phyloP scores from a whole-genome alignment of 2,797 vertebrate genomes.

The Myioborus miniatus region DNA sequence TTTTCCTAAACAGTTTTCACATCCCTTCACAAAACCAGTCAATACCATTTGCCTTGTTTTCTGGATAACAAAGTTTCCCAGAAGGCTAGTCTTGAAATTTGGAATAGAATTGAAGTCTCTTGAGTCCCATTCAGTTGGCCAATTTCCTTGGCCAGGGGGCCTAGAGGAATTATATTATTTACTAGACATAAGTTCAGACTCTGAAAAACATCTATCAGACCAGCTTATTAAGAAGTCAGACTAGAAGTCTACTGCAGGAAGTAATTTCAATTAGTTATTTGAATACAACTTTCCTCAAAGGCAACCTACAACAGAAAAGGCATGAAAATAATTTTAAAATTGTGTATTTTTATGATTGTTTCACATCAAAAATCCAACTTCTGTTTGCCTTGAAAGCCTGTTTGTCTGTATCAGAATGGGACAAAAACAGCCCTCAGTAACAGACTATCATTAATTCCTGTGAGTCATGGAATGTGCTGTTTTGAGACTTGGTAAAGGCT shows the following conservation, averaged over 20 bases:
- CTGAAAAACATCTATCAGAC: not conserved
- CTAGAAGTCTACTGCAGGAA: not conserved
- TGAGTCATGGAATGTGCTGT: not conserved
- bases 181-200: not conserved
- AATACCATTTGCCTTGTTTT: not conserved
- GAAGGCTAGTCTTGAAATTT: not conserved
- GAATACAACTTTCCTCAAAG: not conserved
- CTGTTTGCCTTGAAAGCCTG: not conserved
- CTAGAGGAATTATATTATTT: not conserved
- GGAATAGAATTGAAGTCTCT: not conserved
- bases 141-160: not conserved
- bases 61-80: not conserved
- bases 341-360: not conserved
- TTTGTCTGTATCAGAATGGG: not conserved
- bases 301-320: not conserved
- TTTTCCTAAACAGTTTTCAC: slow-evolving; percentile 14
- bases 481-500: not conserved
- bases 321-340: not conserved
- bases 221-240: not conserved
- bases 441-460: not conserved
- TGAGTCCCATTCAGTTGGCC: not conserved
- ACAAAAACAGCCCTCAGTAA: not conserved
- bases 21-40: not conserved
- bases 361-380: not conserved
- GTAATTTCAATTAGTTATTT: not conserved